Evolutionary conservation across 2,113 vertebrate species (phyloP).

Genomic region (Poeciliopsis turrubarensis): DNA sequence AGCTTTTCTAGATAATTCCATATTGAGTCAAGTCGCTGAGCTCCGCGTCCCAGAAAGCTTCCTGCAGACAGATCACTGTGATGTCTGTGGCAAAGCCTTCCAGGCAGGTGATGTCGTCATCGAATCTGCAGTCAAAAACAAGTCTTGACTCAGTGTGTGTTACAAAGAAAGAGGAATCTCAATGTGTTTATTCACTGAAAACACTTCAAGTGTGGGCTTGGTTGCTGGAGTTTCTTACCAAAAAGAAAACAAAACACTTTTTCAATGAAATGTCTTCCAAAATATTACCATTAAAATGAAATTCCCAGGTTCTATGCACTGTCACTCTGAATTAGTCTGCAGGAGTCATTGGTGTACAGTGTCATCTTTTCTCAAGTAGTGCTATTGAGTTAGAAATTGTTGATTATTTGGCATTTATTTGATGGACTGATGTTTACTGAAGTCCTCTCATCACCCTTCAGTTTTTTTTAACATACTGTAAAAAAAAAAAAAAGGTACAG

Average conservation of each 20-base stretch:
- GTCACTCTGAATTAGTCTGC: background rate
- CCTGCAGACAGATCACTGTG: constrained; percentile 95
- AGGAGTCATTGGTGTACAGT: background rate
- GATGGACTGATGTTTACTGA: background rate
- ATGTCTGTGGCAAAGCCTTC: constrained; percentile 95
- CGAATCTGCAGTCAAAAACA: constrained; percentile 79
- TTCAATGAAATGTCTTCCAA: background rate
- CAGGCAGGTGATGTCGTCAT: constrained; percentile 96
- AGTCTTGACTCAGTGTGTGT: background rate
- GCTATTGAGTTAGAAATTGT: too few species aligned
- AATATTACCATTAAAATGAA: background rate
- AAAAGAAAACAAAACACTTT: background rate
- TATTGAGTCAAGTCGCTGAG: constrained; percentile 93
- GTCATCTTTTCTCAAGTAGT: too few species aligned
- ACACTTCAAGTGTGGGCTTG: background rate
- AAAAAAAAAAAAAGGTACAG: background rate
- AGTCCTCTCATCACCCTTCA: constrained; percentile 73
- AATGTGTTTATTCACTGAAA: background rate
- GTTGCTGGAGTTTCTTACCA: too few species aligned
- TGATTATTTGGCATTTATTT: background rate
- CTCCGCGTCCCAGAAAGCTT: constrained; percentile 94
- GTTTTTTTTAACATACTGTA: constrained; percentile 38
- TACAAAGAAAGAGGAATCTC: background rate
- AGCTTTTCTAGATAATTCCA: constrained; percentile 78
- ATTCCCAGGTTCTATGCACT: background rate